A percentile compares a stretch with the other conserved stretches of the same genome.
Evolutionary conservation across 2,113 vertebrate genomes (phyloP).

Genomic region (Oceanites oceanicus): DNA sequence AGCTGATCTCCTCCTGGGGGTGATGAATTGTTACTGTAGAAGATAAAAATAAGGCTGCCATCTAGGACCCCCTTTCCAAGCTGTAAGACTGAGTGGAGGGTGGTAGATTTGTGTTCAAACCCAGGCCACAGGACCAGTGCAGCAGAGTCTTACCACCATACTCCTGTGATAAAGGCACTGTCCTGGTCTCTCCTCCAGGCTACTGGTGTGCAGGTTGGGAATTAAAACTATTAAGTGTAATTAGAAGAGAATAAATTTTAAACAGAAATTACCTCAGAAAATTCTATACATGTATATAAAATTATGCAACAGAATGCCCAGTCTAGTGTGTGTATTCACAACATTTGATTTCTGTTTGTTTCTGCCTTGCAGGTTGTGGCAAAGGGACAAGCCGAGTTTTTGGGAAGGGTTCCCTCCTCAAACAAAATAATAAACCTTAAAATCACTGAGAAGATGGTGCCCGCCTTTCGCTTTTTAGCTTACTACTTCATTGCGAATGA

Average conservation of each 20-base stretch:
- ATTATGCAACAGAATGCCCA: background rate
- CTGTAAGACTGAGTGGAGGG: background rate
- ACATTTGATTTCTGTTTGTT: background rate
- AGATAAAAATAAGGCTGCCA: background rate
- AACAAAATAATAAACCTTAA: slow-evolving; percentile 31
- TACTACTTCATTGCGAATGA: slow-evolving; percentile 61
- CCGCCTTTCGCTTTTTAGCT: slow-evolving; percentile 78
- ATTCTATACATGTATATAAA: background rate
- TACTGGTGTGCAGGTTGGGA: background rate
- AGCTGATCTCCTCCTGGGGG: background rate
- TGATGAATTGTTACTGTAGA: background rate
- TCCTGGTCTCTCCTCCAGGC: background rate
- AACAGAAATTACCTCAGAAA: background rate
- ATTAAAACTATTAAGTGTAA: background rate
- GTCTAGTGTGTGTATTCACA: background rate
- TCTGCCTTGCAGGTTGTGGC: slow-evolving; percentile 57
- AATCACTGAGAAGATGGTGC: slow-evolving; percentile 71
- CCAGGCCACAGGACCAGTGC: background rate
- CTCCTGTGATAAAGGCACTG: background rate
- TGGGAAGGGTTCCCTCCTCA: slow-evolving; percentile 33
- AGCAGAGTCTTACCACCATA: background rate
- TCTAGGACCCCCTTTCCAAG: background rate
- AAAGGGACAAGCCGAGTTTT: slow-evolving; percentile 58
- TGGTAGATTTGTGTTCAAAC: background rate
- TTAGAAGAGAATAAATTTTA: background rate